phyloP scores from a whole-genome alignment of 1,140 invertebrate genomes.

The Diorhabda carinulata region DNA sequence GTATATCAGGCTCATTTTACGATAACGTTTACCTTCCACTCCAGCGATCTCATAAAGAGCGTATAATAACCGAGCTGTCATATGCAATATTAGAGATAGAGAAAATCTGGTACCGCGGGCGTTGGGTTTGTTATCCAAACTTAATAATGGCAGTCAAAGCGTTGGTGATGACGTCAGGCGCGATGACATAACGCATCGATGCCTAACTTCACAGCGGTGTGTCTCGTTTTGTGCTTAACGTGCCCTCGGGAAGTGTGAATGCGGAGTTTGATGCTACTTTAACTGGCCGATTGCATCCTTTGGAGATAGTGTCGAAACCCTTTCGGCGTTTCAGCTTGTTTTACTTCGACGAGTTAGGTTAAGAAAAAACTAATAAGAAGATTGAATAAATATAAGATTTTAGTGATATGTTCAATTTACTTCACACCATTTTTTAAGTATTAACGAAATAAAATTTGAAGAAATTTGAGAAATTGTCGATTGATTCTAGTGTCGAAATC shows the following conservation, averaged over 20 bases:
- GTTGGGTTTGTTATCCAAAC: conserved; percentile 46
- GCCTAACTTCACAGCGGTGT: conserved; percentile 3
- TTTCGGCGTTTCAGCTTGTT: background rate
- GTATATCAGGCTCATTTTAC: background rate
- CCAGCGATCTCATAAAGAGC: conserved; percentile 17
- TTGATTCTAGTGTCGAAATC: no score
- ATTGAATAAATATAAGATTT: no score
- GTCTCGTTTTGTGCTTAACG: background rate
- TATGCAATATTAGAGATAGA: conserved; percentile 35
- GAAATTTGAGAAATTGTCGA: no score
- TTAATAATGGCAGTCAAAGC: conserved; percentile 46
- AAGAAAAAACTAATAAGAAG: no score
- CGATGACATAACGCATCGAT: conserved; percentile 12
- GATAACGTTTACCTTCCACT: conserved; percentile 20
- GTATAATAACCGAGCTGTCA: conserved; percentile 34
- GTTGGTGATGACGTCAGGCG: conserved; percentile 15
- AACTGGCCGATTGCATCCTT: background rate
- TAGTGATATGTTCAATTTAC: no score
- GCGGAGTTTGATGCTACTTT: background rate
- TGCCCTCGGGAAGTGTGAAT: conserved; percentile 5
- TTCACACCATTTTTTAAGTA: no score
- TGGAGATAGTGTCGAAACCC: background rate
- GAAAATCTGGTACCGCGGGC: conserved; percentile 28
- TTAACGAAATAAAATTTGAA: no score
- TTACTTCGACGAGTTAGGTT: no score